A percentile compares a stretch with the other conserved stretches of the same genome.
These are phyloP conservation scores for Melieria picta DNA, from an alignment of 2,888 invertebrate genomes.

Conservation along the genomic window DNA sequence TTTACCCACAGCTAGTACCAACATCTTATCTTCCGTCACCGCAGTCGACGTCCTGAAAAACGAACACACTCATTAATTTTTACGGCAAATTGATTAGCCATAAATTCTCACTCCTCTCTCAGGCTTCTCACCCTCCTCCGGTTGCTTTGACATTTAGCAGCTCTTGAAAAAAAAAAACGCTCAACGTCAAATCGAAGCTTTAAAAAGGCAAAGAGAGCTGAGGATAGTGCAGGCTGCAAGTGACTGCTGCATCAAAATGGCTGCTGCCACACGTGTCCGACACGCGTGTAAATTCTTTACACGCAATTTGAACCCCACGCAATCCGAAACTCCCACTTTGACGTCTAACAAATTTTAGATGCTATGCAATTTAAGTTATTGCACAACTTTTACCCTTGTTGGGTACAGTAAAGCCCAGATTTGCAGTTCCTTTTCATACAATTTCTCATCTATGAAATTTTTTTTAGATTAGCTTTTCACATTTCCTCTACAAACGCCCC, in stretches of 20 bases:
- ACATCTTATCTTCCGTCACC: neutral
- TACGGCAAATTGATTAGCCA: constrained; percentile 64
- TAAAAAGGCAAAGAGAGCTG: neutral
- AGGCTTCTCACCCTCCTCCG: neutral
- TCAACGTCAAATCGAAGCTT: constrained; percentile 26
- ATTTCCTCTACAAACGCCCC: no score
- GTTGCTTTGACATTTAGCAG: constrained; percentile 57
- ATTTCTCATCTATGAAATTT: no score
- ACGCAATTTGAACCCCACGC: constrained; percentile 44
- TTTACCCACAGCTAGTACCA: neutral
- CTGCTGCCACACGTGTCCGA: constrained; percentile 53
- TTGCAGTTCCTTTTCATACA: no score
- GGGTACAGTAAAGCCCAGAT: no score
- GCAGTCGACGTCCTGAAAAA: constrained; percentile 16
- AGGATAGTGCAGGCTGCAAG: neutral
- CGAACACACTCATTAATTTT: constrained; percentile 58
- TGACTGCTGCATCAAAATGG: constrained; percentile 41
- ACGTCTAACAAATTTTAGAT: no score
- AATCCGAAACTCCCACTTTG: no score
- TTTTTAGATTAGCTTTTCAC: no score
- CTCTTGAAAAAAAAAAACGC: constrained; percentile 30
- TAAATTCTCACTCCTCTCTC: constrained; percentile 49
- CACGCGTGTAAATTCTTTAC: constrained; percentile 61
- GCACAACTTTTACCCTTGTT: no score
- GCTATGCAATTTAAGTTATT: no score